phyloP scores from a whole-genome alignment of 1,140 invertebrate species.

The Maconellicoccus hirsutus region DNA sequence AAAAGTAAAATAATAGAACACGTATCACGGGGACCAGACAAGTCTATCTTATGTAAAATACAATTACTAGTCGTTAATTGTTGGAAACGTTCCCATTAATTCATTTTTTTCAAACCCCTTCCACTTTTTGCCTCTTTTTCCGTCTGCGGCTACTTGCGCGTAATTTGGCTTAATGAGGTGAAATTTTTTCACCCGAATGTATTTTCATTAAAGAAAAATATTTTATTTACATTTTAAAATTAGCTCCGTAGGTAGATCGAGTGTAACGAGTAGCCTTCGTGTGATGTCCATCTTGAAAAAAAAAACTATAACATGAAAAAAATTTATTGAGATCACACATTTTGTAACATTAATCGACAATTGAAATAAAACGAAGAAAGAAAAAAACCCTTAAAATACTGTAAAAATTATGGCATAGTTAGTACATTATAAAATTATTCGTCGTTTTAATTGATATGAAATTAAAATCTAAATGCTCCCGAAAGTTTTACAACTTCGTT shows the following conservation, averaged over 20 bases:
- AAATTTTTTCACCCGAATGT: too few relatives aligned
- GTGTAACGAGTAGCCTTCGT: too few relatives aligned
- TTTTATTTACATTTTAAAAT: too few relatives aligned
- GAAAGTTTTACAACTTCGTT: neutral
- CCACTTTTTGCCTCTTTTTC: neutral
- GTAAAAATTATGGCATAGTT: neutral
- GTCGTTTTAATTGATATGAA: neutral
- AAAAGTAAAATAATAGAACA: slow-evolving; percentile 9
- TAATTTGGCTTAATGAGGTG: neutral
- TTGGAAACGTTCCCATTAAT: slow-evolving; percentile 13
- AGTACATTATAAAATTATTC: neutral
- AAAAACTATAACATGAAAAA: neutral
- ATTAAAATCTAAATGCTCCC: neutral
- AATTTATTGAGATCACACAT: neutral
- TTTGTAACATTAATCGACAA: neutral
- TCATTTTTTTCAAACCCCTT: neutral
- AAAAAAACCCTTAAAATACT: neutral
- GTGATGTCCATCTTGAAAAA: too few relatives aligned
- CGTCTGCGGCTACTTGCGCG: neutral
- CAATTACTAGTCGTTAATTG: slow-evolving; percentile 13
- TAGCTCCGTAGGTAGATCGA: too few relatives aligned
- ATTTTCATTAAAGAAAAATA: too few relatives aligned
- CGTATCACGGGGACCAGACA: neutral
- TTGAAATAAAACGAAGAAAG: neutral
- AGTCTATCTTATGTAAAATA: slow-evolving; percentile 1